Percentiles rank a stretch among this genome's conserved stretches.
These are phyloP conservation scores for Trichogramma dendrolimi DNA, from an alignment of 2,888 invertebrate genomes.

Conservation along the genomic window DNA sequence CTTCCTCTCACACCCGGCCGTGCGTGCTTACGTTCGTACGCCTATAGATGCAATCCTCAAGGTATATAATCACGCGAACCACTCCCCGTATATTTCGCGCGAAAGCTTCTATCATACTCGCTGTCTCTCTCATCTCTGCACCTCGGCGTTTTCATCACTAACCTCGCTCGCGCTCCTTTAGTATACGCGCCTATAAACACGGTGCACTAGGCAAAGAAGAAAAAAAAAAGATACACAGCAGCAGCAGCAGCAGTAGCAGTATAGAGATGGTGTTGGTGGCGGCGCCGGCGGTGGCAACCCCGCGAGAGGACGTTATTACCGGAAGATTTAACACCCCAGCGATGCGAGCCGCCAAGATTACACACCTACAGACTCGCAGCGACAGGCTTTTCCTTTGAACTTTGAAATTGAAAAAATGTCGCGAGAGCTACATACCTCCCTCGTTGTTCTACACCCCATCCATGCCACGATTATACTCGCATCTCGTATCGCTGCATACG, in stretches of 20 bases:
- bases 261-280: no score
- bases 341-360: conserved; percentile 11
- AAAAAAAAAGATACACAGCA: background rate
- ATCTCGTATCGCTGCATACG: conserved; percentile 11
- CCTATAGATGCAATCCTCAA: no score
- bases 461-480: conserved; percentile 11
- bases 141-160: no score
- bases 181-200: background rate
- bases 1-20: no score
- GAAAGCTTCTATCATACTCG: no score
- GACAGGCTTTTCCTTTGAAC: conserved; percentile 14
- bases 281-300: background rate
- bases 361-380: background rate
- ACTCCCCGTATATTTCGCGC: no score
- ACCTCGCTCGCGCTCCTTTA: no score
- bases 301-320: conserved; percentile 21
- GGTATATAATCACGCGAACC: no score
- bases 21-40: no score
- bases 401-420: conserved; percentile 23
- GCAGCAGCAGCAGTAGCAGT: background rate
- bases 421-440: conserved; percentile 4
- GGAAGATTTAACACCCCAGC: conserved; percentile 22
- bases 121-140: no score
- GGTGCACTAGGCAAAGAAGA: background rate
- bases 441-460: background rate